phyloP scores from a whole-genome alignment of 2,113 vertebrate genomes.

The Nyctereutes procyonoides region DNA sequence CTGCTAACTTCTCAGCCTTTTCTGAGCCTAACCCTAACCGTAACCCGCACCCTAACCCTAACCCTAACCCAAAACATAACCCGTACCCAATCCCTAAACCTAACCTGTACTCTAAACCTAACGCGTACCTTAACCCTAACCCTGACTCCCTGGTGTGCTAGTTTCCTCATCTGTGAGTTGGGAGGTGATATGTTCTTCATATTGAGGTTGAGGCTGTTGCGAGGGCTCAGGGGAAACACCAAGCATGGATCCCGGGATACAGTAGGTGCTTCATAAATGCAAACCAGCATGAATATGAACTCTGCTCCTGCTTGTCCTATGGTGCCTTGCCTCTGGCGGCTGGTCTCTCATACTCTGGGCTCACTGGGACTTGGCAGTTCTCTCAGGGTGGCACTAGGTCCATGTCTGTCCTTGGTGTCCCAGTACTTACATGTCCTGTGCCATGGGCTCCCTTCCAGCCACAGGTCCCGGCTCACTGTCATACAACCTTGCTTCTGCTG shows the following conservation, averaged over 20 bases:
- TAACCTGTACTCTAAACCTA: no score
- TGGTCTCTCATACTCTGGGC: not conserved
- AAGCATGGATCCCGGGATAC: not conserved
- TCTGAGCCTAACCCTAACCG: no score
- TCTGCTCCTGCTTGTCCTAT: fast-evolving
- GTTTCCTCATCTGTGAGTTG: not conserved
- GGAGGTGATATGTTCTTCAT: not conserved
- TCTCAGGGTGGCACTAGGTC: not conserved
- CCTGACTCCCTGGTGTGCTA: not conserved
- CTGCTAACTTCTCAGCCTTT: not conserved
- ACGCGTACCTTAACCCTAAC: no score
- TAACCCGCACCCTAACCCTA: no score
- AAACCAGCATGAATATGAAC: not conserved
- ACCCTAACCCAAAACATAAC: no score
- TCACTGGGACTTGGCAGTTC: not conserved
- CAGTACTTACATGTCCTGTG: not conserved
- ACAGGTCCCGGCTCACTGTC: not conserved
- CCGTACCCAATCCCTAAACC: no score
- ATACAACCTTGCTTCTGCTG: not conserved
- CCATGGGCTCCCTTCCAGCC: not conserved
- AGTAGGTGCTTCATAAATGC: not conserved
- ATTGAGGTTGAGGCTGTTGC: not conserved
- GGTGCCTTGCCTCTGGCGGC: not conserved
- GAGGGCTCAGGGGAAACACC: not conserved
- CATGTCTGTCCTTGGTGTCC: not conserved